Base-by-base conservation (phyloP, 1,140 invertebrate species). In the Drosophila hydei region DNA sequence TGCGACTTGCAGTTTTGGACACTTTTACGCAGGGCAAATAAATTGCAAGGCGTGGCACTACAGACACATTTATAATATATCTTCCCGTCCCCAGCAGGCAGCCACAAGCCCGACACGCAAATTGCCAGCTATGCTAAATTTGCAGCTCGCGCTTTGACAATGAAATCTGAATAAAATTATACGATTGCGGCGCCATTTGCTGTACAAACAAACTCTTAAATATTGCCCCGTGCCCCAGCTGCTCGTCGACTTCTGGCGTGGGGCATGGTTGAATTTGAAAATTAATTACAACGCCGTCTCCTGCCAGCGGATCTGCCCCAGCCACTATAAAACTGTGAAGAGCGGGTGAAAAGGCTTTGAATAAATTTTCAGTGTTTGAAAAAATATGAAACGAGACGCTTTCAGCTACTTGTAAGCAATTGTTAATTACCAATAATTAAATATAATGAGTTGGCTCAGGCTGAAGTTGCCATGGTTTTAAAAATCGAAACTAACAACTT, bases 41-140 rank as follows among this genome's bases (percentile, higher is more conserved):
- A 74, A 74, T 74, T 74, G 52, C 65, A 63, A 30, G 25, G 40
- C 50, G 33, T 55, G 47, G 23, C 30, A 55, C 30, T 19, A 23
- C 14, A 48, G 40, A 61, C 38, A 55, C 36, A 61, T 68, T 60
- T 23, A 63, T 63, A 54, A 42, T 40, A 42, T 18, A 61, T 47
- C 14, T 45, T 11, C 30, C 18, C 9, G 11, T 3, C 18, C 23
- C 21, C 27, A 23, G 42, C 54, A 19, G 12, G 8, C 50, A 12
- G 48, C 16, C 19, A 8, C 14, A 51, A 14, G 48, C 55, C 4
- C 3, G 9, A 12, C 43, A 60, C 11, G n/a, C 45, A 75, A 47
- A 50, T 84, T 85, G 81, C 65, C 36, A 74, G 40, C 64, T 38
- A 30, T 48, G 55, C 64, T 42, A 60, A 84, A 87, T 64, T 87